phyloP scores from a whole-genome alignment of 2,797 vertebrate species.

The Malacoctenus gilli region DNA sequence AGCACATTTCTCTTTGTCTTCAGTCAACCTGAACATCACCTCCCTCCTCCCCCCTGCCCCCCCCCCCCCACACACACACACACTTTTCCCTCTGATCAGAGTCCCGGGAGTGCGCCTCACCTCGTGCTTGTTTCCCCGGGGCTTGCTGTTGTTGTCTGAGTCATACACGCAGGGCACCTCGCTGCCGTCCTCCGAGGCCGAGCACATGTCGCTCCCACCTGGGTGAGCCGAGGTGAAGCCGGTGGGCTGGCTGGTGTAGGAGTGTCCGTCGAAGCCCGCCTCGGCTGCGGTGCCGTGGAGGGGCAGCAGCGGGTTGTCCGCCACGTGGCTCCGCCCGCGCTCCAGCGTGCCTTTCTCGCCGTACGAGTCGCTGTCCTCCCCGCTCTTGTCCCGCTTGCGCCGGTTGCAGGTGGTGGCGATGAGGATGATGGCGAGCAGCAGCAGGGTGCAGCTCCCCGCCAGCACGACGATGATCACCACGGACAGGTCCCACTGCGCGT shows the following conservation, averaged over 20 bases:
- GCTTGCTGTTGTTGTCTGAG: constrained; percentile 88
- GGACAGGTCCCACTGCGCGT: constrained; percentile 89
- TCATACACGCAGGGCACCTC: constrained; percentile 87
- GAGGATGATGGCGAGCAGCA: constrained; percentile 94
- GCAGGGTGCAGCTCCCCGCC: constrained; percentile 94
- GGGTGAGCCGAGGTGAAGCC: constrained; percentile 83
- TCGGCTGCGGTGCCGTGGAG: constrained; percentile 64
- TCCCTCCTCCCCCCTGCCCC: neutral
- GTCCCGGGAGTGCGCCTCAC: constrained; percentile 76
- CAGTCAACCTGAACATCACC: neutral
- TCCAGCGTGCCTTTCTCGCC: constrained; percentile 86
- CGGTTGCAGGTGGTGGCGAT: constrained; percentile 95
- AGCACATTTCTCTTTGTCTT: constrained; percentile 8
- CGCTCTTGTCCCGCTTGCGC: constrained; percentile 86
- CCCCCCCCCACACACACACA: neutral
- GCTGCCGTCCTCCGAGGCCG: constrained; percentile 85
- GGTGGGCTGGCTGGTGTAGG: constrained; percentile 86
- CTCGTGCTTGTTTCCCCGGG: constrained; percentile 84
- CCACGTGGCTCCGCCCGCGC: constrained; percentile 80
- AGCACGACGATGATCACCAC: constrained; percentile 93
- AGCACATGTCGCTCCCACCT: constrained; percentile 84
- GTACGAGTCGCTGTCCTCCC: constrained; percentile 78
- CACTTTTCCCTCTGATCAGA: no score
- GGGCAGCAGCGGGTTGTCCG: constrained; percentile 80
- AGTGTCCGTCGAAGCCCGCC: constrained; percentile 86